Evolutionary conservation across 1,140 invertebrate genomes (phyloP).

Genomic region (Pogonomyrmex barbatus): DNA sequence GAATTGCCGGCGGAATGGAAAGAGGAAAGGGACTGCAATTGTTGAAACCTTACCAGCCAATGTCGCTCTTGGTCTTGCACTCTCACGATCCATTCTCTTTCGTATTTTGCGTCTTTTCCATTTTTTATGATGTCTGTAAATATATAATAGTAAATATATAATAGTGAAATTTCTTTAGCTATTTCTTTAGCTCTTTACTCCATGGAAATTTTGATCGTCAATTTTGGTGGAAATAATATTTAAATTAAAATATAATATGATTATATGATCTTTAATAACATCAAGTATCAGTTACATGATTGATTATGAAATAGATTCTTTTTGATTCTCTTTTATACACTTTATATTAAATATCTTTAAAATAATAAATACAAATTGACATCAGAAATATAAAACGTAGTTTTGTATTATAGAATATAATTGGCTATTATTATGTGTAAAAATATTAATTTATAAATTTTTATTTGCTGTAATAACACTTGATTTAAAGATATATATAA

Average conservation of each 20-base stretch:
- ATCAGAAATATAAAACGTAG: background rate
- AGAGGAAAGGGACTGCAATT: slow-evolving; percentile 56
- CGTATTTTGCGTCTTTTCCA: background rate
- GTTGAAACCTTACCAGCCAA: slow-evolving; percentile 58
- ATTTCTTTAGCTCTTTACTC: too few species aligned
- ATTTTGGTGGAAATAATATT: background rate
- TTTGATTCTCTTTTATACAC: background rate
- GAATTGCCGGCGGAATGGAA: slow-evolving; percentile 70
- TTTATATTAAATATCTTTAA: background rate
- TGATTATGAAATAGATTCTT: background rate
- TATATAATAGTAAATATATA: slow-evolving; percentile 25
- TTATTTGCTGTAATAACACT: background rate
- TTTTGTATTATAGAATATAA: background rate
- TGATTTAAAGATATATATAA: background rate
- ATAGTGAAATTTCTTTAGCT: background rate
- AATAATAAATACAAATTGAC: background rate
- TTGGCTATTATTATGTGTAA: background rate
- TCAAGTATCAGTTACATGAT: background rate
- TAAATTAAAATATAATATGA: background rate
- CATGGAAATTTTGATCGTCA: too few species aligned
- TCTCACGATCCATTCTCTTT: slow-evolving; percentile 30
- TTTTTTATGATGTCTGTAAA: background rate
- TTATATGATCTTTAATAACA: background rate
- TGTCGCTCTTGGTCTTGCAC: background rate
- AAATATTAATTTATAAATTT: background rate